These are phyloP conservation scores for Saguinus midas DNA, from an alignment of 2,113 vertebrate genomes.

Conservation along the genomic window DNA sequence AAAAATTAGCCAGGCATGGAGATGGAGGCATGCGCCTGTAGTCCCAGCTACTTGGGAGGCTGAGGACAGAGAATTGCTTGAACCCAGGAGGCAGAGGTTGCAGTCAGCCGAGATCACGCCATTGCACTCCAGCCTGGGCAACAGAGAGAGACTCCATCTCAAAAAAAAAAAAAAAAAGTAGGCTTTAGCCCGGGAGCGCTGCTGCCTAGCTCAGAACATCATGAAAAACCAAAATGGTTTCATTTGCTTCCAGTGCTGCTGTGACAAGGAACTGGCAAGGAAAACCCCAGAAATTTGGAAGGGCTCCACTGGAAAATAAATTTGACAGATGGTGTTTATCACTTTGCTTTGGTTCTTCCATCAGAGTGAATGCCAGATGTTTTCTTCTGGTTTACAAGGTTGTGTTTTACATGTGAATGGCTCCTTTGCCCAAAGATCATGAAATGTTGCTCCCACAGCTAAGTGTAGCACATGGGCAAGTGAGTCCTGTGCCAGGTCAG, in stretches of 20 bases:
- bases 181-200: not conserved
- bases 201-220: not conserved
- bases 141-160: too few relatives aligned
- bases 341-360: not conserved
- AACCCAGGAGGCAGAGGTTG: too few relatives aligned
- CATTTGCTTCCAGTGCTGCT: not conserved
- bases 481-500: not conserved
- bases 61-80: too few relatives aligned
- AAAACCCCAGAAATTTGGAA: not conserved
- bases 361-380: constrained; percentile 5
- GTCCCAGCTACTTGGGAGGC: too few relatives aligned
- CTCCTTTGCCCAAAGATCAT: not conserved
- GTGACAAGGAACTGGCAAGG: constrained; percentile 17
- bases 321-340: not conserved
- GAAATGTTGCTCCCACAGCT: not conserved
- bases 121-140: too few relatives aligned
- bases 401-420: not conserved
- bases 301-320: not conserved
- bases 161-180: not conserved
- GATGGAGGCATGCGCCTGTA: too few relatives aligned
- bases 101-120: too few relatives aligned
- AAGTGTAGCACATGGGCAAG: not conserved
- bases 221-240: not conserved
- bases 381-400: constrained; percentile 9
- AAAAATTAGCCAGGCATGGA: too few relatives aligned